A percentile compares a stretch with the other conserved stretches of the same genome.
These are phyloP conservation scores for Frankliniella fusca DNA, from an alignment of 2,888 invertebrate genomes.

Conservation along the genomic window DNA sequence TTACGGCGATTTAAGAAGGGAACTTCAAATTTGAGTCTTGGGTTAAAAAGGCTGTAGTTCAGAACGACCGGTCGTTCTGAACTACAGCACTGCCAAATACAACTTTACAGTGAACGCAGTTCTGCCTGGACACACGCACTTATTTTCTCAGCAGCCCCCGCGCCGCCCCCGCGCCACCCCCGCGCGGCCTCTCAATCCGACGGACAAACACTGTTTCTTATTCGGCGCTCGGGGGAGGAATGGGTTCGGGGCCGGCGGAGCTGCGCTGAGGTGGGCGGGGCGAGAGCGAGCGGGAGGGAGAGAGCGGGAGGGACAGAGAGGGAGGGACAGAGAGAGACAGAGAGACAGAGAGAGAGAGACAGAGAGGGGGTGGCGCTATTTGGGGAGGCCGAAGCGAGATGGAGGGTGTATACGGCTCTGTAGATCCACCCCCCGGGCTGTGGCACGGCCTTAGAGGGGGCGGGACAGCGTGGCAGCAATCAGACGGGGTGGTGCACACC, in stretches of 20 bases:
- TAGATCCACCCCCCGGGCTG: too few species aligned
- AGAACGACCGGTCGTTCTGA: too few species aligned
- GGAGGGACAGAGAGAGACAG: slow-evolving; percentile 14
- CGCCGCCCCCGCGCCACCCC: slow-evolving; percentile 29
- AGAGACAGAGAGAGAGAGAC: slow-evolving; percentile 22
- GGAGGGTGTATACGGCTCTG: too few species aligned
- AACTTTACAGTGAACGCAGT: too few species aligned
- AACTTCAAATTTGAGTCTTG: too few species aligned
- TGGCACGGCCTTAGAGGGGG: too few species aligned
- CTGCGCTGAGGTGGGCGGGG: background rate
- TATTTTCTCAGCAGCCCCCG: background rate
- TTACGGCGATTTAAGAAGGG: too few species aligned
- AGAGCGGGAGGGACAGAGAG: slow-evolving; percentile 18
- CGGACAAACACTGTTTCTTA: slow-evolving; percentile 39
- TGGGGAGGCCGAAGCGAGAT: too few species aligned
- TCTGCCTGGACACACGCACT: background rate
- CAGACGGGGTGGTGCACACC: background rate
- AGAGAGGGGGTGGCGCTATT: background rate
- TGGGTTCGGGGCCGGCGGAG: slow-evolving; percentile 10
- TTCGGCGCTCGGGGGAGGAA: slow-evolving; percentile 33
- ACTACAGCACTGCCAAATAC: too few species aligned
- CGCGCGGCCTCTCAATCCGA: slow-evolving; percentile 31
- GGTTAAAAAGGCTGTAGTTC: too few species aligned
- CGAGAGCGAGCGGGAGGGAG: background rate
- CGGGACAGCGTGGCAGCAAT: background rate